phyloP scores from a whole-genome alignment of 2,797 vertebrate genomes.

The Coendou prehensilis region DNA sequence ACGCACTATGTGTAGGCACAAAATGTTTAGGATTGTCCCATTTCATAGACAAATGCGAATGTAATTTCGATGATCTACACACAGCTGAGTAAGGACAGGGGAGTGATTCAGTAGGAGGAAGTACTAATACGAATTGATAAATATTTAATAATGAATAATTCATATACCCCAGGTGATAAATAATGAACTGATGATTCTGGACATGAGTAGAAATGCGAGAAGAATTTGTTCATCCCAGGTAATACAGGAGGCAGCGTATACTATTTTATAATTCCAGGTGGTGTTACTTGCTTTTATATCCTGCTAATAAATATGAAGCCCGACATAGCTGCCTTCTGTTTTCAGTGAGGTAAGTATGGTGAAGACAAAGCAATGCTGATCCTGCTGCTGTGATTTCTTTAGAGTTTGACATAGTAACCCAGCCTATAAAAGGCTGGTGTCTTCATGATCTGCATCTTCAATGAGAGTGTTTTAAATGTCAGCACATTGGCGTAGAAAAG shows the following conservation, averaged over 20 bases:
- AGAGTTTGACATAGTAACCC: slow-evolving; percentile 55
- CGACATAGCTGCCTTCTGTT: not conserved
- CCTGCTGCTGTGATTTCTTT: slow-evolving; percentile 16
- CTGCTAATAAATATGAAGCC: slow-evolving; percentile 32
- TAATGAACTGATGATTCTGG: slow-evolving; percentile 56
- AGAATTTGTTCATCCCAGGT: slow-evolving; percentile 41
- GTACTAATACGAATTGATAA: not conserved
- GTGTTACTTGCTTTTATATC: slow-evolving; percentile 47
- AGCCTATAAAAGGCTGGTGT: slow-evolving; percentile 1
- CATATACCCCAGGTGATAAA: slow-evolving; percentile 56
- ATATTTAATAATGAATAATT: slow-evolving; percentile 51
- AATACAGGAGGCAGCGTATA: not conserved
- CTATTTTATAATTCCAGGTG: slow-evolving; percentile 19
- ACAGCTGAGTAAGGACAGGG: slow-evolving; percentile 39
- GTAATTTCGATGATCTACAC: slow-evolving; percentile 25
- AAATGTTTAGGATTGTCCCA: slow-evolving; percentile 10
- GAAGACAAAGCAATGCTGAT: not conserved
- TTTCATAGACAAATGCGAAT: slow-evolving; percentile 40
- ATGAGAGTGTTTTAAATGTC: slow-evolving; percentile 21
- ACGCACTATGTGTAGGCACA: not conserved
- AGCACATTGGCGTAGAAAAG: slow-evolving; percentile 37
- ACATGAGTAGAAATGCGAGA: slow-evolving; percentile 16
- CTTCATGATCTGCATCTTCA: slow-evolving; percentile 64
- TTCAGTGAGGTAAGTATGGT: slow-evolving; percentile 36
- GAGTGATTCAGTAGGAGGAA: slow-evolving; percentile 43